phyloP scores from a whole-genome alignment of 23 tunicate genomes.

The Diplosoma virens region DNA sequence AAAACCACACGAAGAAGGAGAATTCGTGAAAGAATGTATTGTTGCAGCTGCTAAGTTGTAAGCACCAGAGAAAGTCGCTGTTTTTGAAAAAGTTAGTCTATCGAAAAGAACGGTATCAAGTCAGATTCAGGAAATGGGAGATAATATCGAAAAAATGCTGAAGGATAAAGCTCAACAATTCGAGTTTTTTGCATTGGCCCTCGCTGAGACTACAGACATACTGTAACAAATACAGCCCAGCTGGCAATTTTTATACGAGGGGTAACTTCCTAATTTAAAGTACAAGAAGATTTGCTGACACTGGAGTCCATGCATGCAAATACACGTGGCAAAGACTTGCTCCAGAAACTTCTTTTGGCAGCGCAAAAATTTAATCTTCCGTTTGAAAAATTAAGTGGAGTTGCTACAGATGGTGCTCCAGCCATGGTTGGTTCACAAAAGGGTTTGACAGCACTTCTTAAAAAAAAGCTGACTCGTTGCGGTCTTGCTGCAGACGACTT shows the following conservation, averaged over 20 bases:
- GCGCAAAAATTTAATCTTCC: conserved; percentile 56
- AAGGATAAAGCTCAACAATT: conserved; percentile 34
- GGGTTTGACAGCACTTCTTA: conserved; percentile 52
- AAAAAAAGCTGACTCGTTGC: conserved; percentile 60
- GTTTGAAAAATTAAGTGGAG: conserved; percentile 43
- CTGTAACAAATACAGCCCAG: conserved; percentile 55
- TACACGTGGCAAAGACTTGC: conserved; percentile 50
- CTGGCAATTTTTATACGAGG: conserved; percentile 59
- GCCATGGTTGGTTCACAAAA: conserved; percentile 72
- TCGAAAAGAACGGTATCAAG: conserved; percentile 61
- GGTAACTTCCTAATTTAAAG: conserved; percentile 39
- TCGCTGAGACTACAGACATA: conserved; percentile 63
- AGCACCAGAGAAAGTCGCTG: conserved; percentile 52
- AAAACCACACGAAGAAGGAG: conserved; percentile 48
- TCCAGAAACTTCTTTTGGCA: conserved; percentile 53
- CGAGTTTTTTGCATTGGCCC: conserved; percentile 43
- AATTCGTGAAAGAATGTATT: conserved; percentile 40
- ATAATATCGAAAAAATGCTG: conserved; percentile 60
- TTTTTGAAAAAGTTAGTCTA: conserved; percentile 62
- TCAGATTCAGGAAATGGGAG: conserved; percentile 68
- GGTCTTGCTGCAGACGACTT: conserved; percentile 44
- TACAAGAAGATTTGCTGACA: conserved; percentile 53
- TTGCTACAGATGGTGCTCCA: conserved; percentile 73
- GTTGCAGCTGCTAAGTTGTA: conserved; percentile 41
- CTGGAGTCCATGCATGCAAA: conserved; percentile 53